These are phyloP conservation scores for Drosophila baimaii DNA, from an alignment of 1,140 invertebrate species.

Conservation along the genomic window DNA sequence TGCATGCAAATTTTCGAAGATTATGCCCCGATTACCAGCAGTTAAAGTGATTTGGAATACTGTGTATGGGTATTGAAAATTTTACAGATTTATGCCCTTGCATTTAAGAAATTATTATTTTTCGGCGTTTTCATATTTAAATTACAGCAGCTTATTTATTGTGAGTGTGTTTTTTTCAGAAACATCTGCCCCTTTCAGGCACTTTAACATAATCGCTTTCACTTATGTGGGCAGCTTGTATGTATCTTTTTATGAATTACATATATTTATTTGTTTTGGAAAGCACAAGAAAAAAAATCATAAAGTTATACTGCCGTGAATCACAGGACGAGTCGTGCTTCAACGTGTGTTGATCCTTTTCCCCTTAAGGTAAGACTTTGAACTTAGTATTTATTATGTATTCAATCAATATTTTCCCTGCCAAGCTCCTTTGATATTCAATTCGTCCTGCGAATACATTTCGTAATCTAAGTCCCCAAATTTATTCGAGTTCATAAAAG, in stretches of 20 bases:
- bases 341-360: slow-evolving; percentile 2
- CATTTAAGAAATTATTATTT: slow-evolving; percentile 22
- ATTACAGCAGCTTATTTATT: slow-evolving; percentile 23
- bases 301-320: not conserved
- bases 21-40: slow-evolving; percentile 81
- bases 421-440: slow-evolving; percentile 39
- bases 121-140: slow-evolving; percentile 22
- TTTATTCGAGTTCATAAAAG: slow-evolving; percentile 18
- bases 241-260: not conserved
- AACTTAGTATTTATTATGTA: slow-evolving; percentile 34
- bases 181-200: slow-evolving; percentile 22
- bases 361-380: slow-evolving; percentile 19
- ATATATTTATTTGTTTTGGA: slow-evolving; percentile 14
- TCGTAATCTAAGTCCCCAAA: slow-evolving; percentile 8
- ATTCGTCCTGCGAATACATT: slow-evolving; percentile 29
- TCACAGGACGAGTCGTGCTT: not conserved
- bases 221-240: not conserved
- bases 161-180: not conserved
- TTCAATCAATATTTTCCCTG: slow-evolving; percentile 33
- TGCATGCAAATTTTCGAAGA: slow-evolving; percentile 83
- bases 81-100: slow-evolving; percentile 47
- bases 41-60: slow-evolving; percentile 73
- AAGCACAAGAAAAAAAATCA: not conserved
- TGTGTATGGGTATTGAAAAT: slow-evolving; percentile 30
- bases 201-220: slow-evolving; percentile 22